A percentile compares a stretch with the other conserved stretches of the same genome.
These are phyloP conservation scores for Coranthus polyacanthus DNA, from an alignment of 2,797 vertebrate genomes.

Conservation along the genomic window DNA sequence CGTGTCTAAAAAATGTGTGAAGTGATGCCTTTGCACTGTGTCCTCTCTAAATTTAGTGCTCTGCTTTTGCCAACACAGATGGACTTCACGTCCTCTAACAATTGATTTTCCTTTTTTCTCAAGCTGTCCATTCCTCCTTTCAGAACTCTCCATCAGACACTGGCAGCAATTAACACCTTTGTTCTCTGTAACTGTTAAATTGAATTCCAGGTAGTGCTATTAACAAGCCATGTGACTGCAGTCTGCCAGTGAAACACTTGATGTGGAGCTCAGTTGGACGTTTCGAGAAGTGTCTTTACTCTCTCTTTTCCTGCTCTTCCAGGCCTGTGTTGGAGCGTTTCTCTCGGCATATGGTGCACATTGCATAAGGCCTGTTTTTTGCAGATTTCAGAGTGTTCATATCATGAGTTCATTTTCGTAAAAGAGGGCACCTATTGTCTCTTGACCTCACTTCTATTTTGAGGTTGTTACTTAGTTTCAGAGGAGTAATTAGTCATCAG, in stretches of 20 bases:
- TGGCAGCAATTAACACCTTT: slow-evolving; percentile 21
- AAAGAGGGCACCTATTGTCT: slow-evolving; percentile 24
- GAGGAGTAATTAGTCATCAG: slow-evolving; percentile 4
- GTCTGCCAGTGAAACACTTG: slow-evolving; percentile 50
- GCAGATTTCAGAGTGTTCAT: background rate
- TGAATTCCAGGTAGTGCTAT: slow-evolving; percentile 44
- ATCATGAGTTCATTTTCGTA: slow-evolving; percentile 10
- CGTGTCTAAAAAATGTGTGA: no score
- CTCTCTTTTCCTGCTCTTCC: background rate
- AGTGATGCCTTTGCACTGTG: background rate
- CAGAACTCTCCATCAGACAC: slow-evolving; percentile 15
- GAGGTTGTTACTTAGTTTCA: slow-evolving; percentile 18
- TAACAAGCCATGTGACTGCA: slow-evolving; percentile 5
- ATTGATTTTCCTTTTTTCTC: slow-evolving; percentile 4
- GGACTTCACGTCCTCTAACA: slow-evolving; percentile 23
- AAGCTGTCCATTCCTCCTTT: slow-evolving; percentile 14
- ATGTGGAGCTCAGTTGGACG: slow-evolving; percentile 44
- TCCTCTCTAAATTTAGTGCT: background rate
- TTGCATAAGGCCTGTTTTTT: slow-evolving; percentile 14
- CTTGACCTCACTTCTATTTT: slow-evolving; percentile 25
- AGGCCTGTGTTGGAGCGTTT: slow-evolving; percentile 15
- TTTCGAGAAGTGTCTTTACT: slow-evolving; percentile 11
- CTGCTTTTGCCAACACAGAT: slow-evolving; percentile 22
- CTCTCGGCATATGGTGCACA: slow-evolving; percentile 42
- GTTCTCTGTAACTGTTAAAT: slow-evolving; percentile 18